Evolutionary conservation across 2,113 vertebrate genomes (phyloP).

Genomic region (Strix aluco): DNA sequence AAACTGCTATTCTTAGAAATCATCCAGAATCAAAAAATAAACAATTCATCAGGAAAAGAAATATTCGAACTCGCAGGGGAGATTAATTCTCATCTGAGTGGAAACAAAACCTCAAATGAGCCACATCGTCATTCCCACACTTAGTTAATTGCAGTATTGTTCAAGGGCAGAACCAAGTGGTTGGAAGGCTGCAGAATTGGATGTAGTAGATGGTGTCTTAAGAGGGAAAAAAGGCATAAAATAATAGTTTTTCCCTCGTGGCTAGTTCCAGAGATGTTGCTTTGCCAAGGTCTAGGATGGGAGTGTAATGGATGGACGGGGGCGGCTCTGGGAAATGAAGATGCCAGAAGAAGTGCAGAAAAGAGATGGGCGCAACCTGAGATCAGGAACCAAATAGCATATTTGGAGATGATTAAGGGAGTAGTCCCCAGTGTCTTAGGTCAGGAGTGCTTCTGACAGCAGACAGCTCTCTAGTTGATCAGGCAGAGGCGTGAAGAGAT

Average conservation of each 20-base stretch:
- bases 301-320: fast-evolving
- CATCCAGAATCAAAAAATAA: constrained; percentile 42
- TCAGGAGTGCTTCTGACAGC: neutral
- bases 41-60: constrained; percentile 37
- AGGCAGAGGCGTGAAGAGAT: neutral
- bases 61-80: neutral
- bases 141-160: constrained; percentile 1
- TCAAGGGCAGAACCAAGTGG: neutral
- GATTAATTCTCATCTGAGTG: constrained; percentile 26
- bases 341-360: neutral
- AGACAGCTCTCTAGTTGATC: neutral
- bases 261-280: neutral
- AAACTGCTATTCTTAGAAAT: constrained; percentile 55
- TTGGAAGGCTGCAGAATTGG: neutral
- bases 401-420: neutral
- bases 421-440: neutral
- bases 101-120: constrained; percentile 44
- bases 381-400: neutral
- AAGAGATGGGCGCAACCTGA: neutral
- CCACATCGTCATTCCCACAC: constrained; percentile 3
- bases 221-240: neutral
- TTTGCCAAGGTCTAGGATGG: neutral
- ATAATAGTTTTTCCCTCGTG: neutral
- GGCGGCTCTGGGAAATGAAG: neutral
- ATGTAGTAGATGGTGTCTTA: neutral